Percentiles rank a stretch among this genome's conserved stretches.
phyloP scores from a whole-genome alignment of 2,888 invertebrate species.

The Tromatobia lineatoria region DNA sequence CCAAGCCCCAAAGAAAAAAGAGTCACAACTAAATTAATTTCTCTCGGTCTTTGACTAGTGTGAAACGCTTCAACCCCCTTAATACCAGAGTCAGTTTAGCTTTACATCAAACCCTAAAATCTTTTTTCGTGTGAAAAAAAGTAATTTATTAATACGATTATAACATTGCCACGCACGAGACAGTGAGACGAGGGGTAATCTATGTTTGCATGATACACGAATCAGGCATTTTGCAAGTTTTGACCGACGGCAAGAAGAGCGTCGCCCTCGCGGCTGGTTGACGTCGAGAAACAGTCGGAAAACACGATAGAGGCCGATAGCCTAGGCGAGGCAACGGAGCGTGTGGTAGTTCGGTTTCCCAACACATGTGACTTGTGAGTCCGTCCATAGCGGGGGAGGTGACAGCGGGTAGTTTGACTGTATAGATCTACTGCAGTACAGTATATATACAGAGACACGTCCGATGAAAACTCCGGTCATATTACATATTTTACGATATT shows the following conservation, averaged over 20 bases:
- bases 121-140: not conserved
- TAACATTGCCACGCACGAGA: not conserved
- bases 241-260: conserved; percentile 13
- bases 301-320: conserved; percentile 27
- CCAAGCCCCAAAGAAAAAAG: too few relatives aligned
- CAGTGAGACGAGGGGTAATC: not conserved
- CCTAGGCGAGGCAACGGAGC: conserved; percentile 1
- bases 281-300: conserved; percentile 10
- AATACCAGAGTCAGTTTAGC: not conserved
- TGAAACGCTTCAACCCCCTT: not conserved
- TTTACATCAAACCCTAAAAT: not conserved
- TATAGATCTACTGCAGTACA: conserved; percentile 7
- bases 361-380: conserved; percentile 31
- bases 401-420: not conserved
- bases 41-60: too few relatives aligned
- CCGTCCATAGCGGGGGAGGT: not conserved
- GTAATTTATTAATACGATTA: not conserved
- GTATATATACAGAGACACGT: not conserved
- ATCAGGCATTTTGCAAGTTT: not conserved
- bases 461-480: conserved; percentile 58
- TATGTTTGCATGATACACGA: not conserved
- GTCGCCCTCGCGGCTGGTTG: conserved; percentile 5
- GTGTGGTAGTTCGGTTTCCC: not conserved
- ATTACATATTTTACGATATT: conserved; percentile 67
- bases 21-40: too few relatives aligned